Conservation (phyloP, 1,140 invertebrate species). For the Octopus sinensis region DNA sequence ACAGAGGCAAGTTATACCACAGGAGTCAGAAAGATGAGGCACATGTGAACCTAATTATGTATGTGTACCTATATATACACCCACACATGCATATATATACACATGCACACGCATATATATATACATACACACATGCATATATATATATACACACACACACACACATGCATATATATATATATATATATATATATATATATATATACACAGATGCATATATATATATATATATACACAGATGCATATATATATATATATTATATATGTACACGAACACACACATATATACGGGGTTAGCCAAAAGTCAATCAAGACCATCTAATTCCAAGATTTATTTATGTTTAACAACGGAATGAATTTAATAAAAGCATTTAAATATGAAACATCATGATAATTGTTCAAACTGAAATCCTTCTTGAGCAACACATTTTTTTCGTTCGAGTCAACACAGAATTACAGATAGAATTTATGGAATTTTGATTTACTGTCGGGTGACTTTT, state of each 20-base stretch:
- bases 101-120: not conserved
- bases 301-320: too few species aligned
- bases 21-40: too few species aligned
- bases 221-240: not conserved
- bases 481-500: too few species aligned
- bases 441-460: too few species aligned
- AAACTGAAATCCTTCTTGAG: too few species aligned
- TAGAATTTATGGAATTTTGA: too few species aligned
- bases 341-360: too few species aligned
- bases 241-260: not conserved
- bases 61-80: not conserved
- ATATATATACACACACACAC: not conserved
- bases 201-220: not conserved
- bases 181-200: not conserved
- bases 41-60: not conserved
- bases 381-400: too few species aligned
- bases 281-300: not conserved
- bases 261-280: not conserved
- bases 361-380: too few species aligned
- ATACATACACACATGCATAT: not conserved
- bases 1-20: too few species aligned
- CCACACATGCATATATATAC: not conserved
- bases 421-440: too few species aligned
- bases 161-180: not conserved
- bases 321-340: too few species aligned